A percentile compares a stretch with the other conserved stretches of the same genome.
These are phyloP conservation scores for Polylopha cassiicola DNA, from an alignment of 2,888 invertebrate species.

Conservation along the genomic window DNA sequence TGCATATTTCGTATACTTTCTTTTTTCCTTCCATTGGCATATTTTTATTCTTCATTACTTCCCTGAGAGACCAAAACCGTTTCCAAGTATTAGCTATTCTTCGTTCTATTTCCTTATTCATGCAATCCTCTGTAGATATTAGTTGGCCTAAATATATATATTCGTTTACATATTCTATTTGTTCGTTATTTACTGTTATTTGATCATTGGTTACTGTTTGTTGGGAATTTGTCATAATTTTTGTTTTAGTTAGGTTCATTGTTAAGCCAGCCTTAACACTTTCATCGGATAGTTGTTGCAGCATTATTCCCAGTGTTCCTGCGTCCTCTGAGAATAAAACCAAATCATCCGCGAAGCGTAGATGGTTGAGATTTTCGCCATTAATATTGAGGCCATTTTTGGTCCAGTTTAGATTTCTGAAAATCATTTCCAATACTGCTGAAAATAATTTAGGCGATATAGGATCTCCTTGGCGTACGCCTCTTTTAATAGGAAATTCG, in stretches of 20 bases:
- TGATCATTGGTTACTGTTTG: too few relatives aligned
- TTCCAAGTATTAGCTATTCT: slow-evolving; percentile 10
- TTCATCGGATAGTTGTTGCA: slow-evolving; percentile 21
- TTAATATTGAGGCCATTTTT: slow-evolving; percentile 15
- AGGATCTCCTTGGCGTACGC: too few relatives aligned
- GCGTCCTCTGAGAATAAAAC: slow-evolving; percentile 22
- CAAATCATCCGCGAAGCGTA: too few relatives aligned
- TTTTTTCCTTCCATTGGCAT: too few relatives aligned
- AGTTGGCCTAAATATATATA: too few relatives aligned
- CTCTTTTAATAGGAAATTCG: too few relatives aligned
- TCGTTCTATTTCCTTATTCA: slow-evolving; percentile 8
- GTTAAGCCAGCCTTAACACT: slow-evolving; percentile 17
- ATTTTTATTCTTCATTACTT: slow-evolving; percentile 7
- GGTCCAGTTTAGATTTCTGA: slow-evolving; percentile 16
- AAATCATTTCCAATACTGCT: slow-evolving; percentile 14
- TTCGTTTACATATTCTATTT: too few relatives aligned
- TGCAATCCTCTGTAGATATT: too few relatives aligned
- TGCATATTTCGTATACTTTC: too few relatives aligned
- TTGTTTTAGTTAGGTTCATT: slow-evolving; percentile 23
- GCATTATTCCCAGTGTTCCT: slow-evolving; percentile 19
- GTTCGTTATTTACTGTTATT: too few relatives aligned
- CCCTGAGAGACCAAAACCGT: slow-evolving; percentile 6
- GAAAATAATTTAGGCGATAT: too few relatives aligned
- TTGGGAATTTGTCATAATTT: slow-evolving; percentile 14
- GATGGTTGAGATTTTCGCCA: slow-evolving; percentile 15